A percentile compares a stretch with the other conserved stretches of the same genome.
phyloP scores from a whole-genome alignment of 2,888 invertebrate species.

The Conistra vaccinii region DNA sequence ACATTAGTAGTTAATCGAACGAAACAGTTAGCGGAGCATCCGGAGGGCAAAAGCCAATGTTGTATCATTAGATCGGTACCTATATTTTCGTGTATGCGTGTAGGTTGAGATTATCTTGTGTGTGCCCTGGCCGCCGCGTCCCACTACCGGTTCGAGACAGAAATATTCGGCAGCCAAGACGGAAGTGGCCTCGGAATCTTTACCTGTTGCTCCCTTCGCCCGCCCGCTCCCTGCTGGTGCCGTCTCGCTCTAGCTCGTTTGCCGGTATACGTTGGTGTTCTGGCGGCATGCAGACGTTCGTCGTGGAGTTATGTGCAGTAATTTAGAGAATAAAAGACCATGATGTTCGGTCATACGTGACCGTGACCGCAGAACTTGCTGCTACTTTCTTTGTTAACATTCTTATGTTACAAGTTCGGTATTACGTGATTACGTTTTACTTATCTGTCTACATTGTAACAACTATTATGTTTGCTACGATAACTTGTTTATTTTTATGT shows the following conservation, averaged over 20 bases:
- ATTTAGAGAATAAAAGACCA: slow-evolving; percentile 87
- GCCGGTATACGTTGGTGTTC: slow-evolving; percentile 71
- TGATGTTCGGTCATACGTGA: slow-evolving; percentile 86
- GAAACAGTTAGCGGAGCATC: slow-evolving; percentile 40
- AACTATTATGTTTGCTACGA: slow-evolving; percentile 22
- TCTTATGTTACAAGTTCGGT: slow-evolving; percentile 67
- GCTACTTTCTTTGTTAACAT: slow-evolving; percentile 84
- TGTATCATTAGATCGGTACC: slow-evolving; percentile 52
- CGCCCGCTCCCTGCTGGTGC: slow-evolving; percentile 80
- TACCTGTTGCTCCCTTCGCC: slow-evolving; percentile 91
- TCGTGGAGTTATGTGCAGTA: slow-evolving; percentile 85
- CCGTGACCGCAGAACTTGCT: slow-evolving; percentile 87
- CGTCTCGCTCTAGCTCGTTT: slow-evolving; percentile 81
- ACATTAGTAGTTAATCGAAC: slow-evolving; percentile 44
- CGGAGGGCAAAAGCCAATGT: slow-evolving; percentile 32
- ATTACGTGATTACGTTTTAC: slow-evolving; percentile 64
- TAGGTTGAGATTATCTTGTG: slow-evolving; percentile 79
- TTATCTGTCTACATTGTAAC: slow-evolving; percentile 45
- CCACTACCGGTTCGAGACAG: slow-evolving; percentile 91
- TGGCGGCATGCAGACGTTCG: slow-evolving; percentile 79
- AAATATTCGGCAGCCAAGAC: slow-evolving; percentile 91
- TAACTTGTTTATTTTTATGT: slow-evolving; percentile 35
- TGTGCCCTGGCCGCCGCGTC: slow-evolving; percentile 88
- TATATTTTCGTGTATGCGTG: slow-evolving; percentile 69
- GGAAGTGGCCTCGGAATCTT: slow-evolving; percentile 91